phyloP scores from a whole-genome alignment of 2,888 invertebrate genomes.

The Luffia ferchaultella region DNA sequence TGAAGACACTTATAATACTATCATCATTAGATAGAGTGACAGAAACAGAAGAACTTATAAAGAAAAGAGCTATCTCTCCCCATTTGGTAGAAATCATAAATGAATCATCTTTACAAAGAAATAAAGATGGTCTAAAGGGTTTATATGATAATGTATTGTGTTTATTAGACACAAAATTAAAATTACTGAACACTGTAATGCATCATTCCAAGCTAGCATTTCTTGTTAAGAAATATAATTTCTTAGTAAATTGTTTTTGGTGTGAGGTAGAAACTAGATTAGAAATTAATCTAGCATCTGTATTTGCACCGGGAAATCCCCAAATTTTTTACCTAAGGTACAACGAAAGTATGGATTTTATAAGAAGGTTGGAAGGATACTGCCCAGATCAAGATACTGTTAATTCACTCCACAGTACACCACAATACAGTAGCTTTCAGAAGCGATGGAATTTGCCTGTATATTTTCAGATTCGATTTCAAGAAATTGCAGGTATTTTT shows the following conservation, averaged over 20 bases:
- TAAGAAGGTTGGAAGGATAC: constrained; percentile 73
- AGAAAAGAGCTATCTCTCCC: constrained; percentile 73
- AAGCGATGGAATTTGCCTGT: constrained; percentile 93
- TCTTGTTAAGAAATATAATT: constrained; percentile 47
- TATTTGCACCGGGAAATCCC: constrained; percentile 93
- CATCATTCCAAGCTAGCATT: constrained; percentile 55
- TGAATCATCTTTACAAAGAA: constrained; percentile 69
- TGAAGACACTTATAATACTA: constrained; percentile 66
- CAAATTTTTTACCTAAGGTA: constrained; percentile 87
- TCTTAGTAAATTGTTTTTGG: constrained; percentile 87
- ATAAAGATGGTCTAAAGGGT: constrained; percentile 71
- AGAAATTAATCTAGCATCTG: constrained; percentile 80
- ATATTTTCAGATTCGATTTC: constrained; percentile 96
- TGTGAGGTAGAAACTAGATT: constrained; percentile 83
- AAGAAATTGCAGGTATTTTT: constrained; percentile 81
- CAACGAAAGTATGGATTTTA: constrained; percentile 78
- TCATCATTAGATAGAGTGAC: constrained; percentile 72
- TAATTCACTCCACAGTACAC: constrained; percentile 68
- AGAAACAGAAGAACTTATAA: constrained; percentile 77
- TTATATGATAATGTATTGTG: constrained; percentile 76
- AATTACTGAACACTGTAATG: constrained; percentile 56
- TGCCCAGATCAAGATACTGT: constrained; percentile 68
- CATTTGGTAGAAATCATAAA: constrained; percentile 75
- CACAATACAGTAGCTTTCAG: constrained; percentile 80
- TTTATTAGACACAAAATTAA: constrained; percentile 76